phyloP scores from a whole-genome alignment of 2,797 vertebrate species.

The Cetoscarus ocellatus region DNA sequence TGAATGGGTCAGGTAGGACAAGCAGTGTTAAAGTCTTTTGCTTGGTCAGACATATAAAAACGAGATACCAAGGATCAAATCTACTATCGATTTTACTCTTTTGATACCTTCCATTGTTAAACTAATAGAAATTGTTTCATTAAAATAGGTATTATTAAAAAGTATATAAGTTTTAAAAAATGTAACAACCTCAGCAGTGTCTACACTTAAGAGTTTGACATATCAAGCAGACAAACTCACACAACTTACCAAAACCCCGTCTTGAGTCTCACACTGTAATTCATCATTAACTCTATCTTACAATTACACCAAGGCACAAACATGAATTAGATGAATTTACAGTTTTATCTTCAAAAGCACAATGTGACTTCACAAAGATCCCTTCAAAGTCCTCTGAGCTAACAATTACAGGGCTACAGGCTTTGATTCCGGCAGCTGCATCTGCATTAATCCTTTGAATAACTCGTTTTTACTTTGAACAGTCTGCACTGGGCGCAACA shows the following conservation, averaged over 20 bases:
- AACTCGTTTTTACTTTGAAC: conserved; percentile 26
- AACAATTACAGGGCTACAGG: not conserved
- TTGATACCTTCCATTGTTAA: too few relatives aligned
- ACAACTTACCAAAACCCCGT: not conserved
- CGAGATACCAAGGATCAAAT: too few relatives aligned
- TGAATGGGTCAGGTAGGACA: too few relatives aligned
- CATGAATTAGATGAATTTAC: not conserved
- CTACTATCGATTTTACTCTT: too few relatives aligned
- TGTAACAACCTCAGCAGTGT: conserved; percentile 3
- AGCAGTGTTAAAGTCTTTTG: too few relatives aligned
- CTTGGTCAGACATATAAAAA: too few relatives aligned
- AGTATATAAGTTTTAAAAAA: too few relatives aligned
- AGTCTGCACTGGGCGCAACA: conserved; percentile 18
- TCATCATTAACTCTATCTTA: conserved; percentile 4
- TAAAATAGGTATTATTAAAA: too few relatives aligned
- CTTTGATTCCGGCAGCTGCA: conserved; percentile 30
- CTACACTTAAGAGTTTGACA: conserved; percentile 6
- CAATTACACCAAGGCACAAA: conserved; percentile 1
- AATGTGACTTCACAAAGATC: conserved; percentile 24
- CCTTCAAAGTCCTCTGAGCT: conserved; percentile 1
- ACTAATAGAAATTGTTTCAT: too few relatives aligned
- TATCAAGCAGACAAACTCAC: conserved; percentile 11
- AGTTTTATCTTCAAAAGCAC: conserved; percentile 7
- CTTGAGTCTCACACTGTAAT: conserved; percentile 5
- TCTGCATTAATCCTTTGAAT: conserved; percentile 9